phyloP scores from a whole-genome alignment of 2,888 invertebrate species.

The Thera britannica region DNA sequence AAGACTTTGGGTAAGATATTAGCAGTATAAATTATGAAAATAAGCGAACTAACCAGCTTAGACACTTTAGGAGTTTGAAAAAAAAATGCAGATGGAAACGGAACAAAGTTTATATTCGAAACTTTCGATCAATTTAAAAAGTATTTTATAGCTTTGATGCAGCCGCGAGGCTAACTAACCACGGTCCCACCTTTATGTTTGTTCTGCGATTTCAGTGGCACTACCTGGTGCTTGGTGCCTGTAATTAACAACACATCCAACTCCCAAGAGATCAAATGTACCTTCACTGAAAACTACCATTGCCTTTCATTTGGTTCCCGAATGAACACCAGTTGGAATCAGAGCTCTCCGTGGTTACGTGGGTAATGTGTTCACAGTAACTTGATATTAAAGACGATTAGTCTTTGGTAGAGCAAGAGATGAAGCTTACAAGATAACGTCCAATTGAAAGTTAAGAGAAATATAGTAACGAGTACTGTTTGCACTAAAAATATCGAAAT shows the following conservation, averaged over 20 bases:
- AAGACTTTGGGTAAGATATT: conserved; percentile 51
- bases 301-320: conserved; percentile 64
- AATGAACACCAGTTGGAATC: conserved; percentile 55
- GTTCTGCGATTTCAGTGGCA: conserved; percentile 49
- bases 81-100: conserved; percentile 9
- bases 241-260: conserved; percentile 60
- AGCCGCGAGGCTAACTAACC: neutral
- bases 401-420: neutral
- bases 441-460: neutral
- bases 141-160: neutral
- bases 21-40: conserved; percentile 46
- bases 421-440: neutral
- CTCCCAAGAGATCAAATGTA: conserved; percentile 60
- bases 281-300: conserved; percentile 57
- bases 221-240: conserved; percentile 44
- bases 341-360: conserved; percentile 37
- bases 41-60: conserved; percentile 28
- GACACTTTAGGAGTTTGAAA: conserved; percentile 10
- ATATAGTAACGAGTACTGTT: too few species aligned
- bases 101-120: conserved; percentile 3
- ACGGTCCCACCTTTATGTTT: conserved; percentile 31
- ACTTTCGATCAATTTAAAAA: conserved; percentile 8
- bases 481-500: too few species aligned
- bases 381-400: conserved; percentile 14
- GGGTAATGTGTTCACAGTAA: conserved; percentile 28